A percentile compares a stretch with the other conserved stretches of the same genome.
Evolutionary conservation across 2,888 invertebrate genomes (phyloP).

Genomic region (Drosophila borealis): DNA sequence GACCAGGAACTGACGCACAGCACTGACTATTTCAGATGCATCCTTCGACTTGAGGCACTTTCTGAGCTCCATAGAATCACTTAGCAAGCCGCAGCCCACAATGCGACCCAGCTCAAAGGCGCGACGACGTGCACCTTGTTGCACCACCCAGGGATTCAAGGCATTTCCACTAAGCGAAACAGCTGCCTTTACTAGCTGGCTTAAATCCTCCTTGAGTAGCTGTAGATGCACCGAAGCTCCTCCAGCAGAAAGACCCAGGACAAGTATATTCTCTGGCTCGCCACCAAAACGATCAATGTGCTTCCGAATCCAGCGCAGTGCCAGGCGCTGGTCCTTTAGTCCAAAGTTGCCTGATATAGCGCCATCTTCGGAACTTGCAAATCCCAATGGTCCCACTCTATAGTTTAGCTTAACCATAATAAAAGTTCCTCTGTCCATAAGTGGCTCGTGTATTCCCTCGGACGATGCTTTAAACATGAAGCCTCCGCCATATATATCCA

Average conservation of each 20-base stretch:
- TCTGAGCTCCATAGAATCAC: conserved; percentile 86
- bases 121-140: conserved; percentile 86
- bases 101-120: conserved; percentile 87
- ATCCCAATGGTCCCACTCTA: conserved; percentile 90
- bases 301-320: conserved; percentile 48
- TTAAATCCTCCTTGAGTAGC: conserved; percentile 86
- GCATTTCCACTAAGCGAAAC: conserved; percentile 89
- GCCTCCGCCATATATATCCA: conserved; percentile 89
- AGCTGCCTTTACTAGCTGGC: conserved; percentile 53
- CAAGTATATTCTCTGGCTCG: conserved; percentile 87
- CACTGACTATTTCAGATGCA: conserved; percentile 28
- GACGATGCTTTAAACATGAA: conserved; percentile 88
- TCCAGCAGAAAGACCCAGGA: conserved; percentile 90
- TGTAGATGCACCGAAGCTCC: conserved; percentile 91
- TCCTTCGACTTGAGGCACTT: conserved; percentile 23
- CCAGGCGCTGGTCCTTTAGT: conserved; percentile 53
- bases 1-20: conserved; percentile 76
- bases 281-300: conserved; percentile 83
- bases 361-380: conserved; percentile 90
- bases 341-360: conserved; percentile 85
- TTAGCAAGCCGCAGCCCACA: conserved; percentile 87
- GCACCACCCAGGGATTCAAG: conserved; percentile 87
- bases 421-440: conserved; percentile 88
- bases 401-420: conserved; percentile 90
- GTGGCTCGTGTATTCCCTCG: conserved; percentile 85